Evolutionary conservation across 1,140 invertebrate genomes (phyloP), one percentile per base, ranked within the genome.

Genomic region (Armadillidium nasatum): DNA sequence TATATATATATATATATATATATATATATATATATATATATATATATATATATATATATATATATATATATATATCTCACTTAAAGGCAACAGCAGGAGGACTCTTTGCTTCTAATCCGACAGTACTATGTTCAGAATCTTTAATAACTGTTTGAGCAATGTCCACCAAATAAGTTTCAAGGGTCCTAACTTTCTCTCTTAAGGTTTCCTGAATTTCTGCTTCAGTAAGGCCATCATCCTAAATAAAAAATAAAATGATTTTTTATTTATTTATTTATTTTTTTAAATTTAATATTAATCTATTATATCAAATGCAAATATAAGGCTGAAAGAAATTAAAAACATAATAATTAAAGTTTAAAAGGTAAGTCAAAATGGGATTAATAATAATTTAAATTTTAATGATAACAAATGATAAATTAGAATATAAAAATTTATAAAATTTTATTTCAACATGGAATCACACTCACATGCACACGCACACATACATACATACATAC

Each of bases 141-240:
- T 78, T 75, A 60, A 80, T 78, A 13, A 80, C 79, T n/a, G 76
- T 78, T 75, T 80, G 79, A 1, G 79, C 79, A 44, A 80, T 80
- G 44, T 80, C 79, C 43, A 80, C 76, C 76, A 80, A 76, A 69
- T 80, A 80, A 4, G 76, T 44, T 71, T 80, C 79, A n/a, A 80
- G 67, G 15, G 76, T 76, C 22, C 79, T 76, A 71, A 80, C 79
- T 76, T 80, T 80, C 75, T 80, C 76, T 74, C 71, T 78, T 50
- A 80, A 72, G 43, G 68, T 78, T 72, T 80, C 79, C 75, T 80
- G 79, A 60, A 74, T 66, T 72, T 80, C 79, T 67, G 79, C 79
- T 74, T 80, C 79, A 33, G 79, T 74, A 72, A 78, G 74, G 9
- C 79, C 79, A 72, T 80, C 79, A 68, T 80, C 79, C 79, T 80